A percentile compares a stretch with the other conserved stretches of the same genome.
Conservation (phyloP, 2,113 vertebrate genomes). For the Corythornis cristatus region DNA sequence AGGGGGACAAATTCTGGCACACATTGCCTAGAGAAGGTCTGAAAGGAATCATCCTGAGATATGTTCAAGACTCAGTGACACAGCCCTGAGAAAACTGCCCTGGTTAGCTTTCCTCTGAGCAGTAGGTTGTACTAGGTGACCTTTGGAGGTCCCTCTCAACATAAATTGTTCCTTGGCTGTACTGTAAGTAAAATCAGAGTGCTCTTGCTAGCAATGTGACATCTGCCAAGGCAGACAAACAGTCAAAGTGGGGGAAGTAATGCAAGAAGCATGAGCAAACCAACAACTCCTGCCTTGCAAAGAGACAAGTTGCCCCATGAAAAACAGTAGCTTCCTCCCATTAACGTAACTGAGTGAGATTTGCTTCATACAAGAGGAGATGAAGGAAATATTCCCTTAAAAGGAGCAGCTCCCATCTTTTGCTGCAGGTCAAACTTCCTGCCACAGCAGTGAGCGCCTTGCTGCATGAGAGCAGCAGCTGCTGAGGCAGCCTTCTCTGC, state of each 20-base stretch:
- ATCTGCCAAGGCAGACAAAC: not conserved
- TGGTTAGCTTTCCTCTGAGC: not conserved
- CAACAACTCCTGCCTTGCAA: not conserved
- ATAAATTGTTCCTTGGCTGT: not conserved
- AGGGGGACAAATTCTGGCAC: not conserved
- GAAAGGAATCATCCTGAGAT: not conserved
- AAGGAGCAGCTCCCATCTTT: not conserved
- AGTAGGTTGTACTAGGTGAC: not conserved
- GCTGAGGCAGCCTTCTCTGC: not conserved
- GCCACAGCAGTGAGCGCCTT: not conserved
- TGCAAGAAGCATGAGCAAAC: not conserved
- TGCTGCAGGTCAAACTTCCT: not conserved
- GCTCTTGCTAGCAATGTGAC: not conserved
- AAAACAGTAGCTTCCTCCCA: not conserved
- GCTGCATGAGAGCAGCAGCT: rapidly evolving
- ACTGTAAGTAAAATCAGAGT: not conserved
- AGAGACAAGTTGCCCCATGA: not conserved
- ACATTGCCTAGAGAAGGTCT: rapidly evolving
- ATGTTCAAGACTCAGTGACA: not conserved
- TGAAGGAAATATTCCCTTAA: rapidly evolving
- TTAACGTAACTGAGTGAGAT: not conserved
- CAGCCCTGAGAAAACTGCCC: not conserved
- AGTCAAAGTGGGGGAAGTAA: not conserved
- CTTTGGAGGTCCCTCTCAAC: not conserved
- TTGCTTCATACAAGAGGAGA: not conserved